These are phyloP conservation scores for Thecophora atra DNA, from an alignment of 2,888 invertebrate species.

Conservation along the genomic window DNA sequence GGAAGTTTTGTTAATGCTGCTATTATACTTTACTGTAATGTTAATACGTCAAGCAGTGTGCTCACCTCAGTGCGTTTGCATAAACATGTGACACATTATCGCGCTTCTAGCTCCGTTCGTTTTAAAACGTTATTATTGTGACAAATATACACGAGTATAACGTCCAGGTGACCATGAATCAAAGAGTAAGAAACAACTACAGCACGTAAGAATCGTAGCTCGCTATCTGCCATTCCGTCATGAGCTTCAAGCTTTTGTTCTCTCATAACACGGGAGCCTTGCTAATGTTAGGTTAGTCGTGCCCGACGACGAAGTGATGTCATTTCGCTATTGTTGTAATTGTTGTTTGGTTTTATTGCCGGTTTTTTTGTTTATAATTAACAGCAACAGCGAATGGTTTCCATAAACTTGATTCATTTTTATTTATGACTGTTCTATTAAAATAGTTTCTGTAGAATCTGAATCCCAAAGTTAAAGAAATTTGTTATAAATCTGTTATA, in stretches of 20 bases:
- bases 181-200: not conserved
- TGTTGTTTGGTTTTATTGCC: not conserved
- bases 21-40: too few relatives aligned
- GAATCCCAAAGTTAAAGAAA: too few relatives aligned
- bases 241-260: not conserved
- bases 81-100: conserved; percentile 6
- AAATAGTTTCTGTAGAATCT: too few relatives aligned
- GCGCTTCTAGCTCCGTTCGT: conserved; percentile 10
- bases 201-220: not conserved
- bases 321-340: not conserved
- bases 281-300: not conserved
- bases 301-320: not conserved
- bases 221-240: not conserved
- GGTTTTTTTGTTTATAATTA: too few relatives aligned
- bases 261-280: not conserved
- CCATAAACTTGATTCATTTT: too few relatives aligned
- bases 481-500: too few relatives aligned
- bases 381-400: too few relatives aligned
- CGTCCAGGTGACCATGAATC: conserved; percentile 28
- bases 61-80: conserved; percentile 4
- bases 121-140: conserved; percentile 2
- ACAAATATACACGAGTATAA: conserved; percentile 12
- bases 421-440: too few relatives aligned
- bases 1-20: too few relatives aligned
- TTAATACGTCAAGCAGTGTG: too few relatives aligned